Evolutionary conservation across 2,113 vertebrate species (phyloP), one percentile per base, ranked within the genome.

Genomic region (Bufo bufo): DNA sequence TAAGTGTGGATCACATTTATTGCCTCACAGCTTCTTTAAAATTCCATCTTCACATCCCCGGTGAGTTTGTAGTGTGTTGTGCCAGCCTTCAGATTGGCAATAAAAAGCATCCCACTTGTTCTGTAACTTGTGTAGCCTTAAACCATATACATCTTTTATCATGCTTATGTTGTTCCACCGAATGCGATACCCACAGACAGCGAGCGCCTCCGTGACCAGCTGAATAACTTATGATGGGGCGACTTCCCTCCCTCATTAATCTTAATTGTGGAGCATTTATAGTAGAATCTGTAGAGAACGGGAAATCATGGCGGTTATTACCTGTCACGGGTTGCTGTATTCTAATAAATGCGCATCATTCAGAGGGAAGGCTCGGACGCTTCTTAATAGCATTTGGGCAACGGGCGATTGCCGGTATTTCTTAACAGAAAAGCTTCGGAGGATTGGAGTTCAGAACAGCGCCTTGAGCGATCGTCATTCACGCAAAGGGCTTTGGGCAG

Each of bases 1-100:
- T 84, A 84, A 89, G 84, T 78, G 82, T 89, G 81, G 87, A 89
- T 89, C 81, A 84, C 84, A 89, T 89, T 89, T 84, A 89, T 89
- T 66, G 50, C 47, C 33, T 61, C 82, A 78, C 81, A 84, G 87
- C 87, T 84, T 89, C 59, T 83, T 89, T 69, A 69, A 84, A 89
- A 89, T 84, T 69, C 82, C 59, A 69, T 84, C 74, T 66, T 89
- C 74, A 65, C 74, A 65, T 83, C 87, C 87, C 87, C 47, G 80
- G 43, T 82, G 87, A 83, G 87, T 50, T 82, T 74, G 86, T n/a
- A 88, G 80, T 65, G 75, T 78, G 9, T 54, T 23, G 72, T 78
- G 61, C 72, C 87, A 89, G 87, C 47, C 72, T 77, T 63, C 61
- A 77, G 87, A 88, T 77, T 84, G 81, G 58, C 49, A 83, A 77